Evolutionary conservation across 1,140 invertebrate species (phyloP).

Genomic region (Chymomyza costata): DNA sequence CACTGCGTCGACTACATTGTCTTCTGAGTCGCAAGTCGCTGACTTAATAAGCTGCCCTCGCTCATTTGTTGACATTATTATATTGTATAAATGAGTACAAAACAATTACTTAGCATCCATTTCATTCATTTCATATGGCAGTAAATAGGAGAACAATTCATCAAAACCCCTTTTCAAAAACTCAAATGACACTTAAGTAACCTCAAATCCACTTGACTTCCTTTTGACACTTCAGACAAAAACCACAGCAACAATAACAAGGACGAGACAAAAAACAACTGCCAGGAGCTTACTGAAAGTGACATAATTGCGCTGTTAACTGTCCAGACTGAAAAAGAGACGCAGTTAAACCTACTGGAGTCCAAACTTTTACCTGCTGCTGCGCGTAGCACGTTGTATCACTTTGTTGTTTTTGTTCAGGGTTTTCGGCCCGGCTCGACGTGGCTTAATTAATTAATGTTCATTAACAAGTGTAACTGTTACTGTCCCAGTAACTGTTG

Average conservation of each 20-base stretch:
- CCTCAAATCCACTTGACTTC: conserved; percentile 1
- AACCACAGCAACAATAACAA: conserved; percentile 13
- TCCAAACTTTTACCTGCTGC: conserved; percentile 30
- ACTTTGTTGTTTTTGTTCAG: too few relatives aligned
- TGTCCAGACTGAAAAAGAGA: conserved; percentile 24
- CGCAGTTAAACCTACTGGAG: too few relatives aligned
- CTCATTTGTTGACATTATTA: too few relatives aligned
- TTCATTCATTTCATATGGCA: background rate
- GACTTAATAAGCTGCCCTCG: too few relatives aligned
- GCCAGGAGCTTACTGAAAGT: conserved; percentile 11
- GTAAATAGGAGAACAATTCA: too few relatives aligned
- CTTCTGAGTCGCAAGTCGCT: too few relatives aligned
- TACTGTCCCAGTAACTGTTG: conserved; percentile 37
- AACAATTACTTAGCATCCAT: conserved; percentile 19
- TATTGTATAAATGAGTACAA: too few relatives aligned
- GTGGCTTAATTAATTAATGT: conserved; percentile 63
- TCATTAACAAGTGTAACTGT: conserved; percentile 54
- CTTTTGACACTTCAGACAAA: background rate
- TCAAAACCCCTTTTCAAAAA: background rate
- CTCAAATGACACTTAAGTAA: background rate
- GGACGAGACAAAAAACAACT: background rate
- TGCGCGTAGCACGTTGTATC: conserved; percentile 21
- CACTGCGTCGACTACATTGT: too few relatives aligned
- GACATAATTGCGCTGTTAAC: conserved; percentile 46
- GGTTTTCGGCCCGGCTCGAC: conserved; percentile 13